These are phyloP conservation scores for Platysteira castanea DNA, from an alignment of 2,113 vertebrate species.

Conservation along the genomic window DNA sequence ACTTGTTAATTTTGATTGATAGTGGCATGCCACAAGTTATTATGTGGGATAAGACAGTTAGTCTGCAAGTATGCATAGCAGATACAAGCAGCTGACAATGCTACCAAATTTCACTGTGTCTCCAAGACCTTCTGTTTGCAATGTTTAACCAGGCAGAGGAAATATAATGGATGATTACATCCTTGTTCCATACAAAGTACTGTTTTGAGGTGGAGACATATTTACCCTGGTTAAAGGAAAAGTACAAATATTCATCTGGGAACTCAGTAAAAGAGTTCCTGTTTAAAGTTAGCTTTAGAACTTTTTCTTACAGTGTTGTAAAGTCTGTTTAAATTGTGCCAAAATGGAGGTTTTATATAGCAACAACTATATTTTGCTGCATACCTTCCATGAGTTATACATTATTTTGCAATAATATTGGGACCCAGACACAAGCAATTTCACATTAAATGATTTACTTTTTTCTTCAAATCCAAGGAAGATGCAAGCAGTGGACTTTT, in stretches of 20 bases:
- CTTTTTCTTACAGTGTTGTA: not conserved
- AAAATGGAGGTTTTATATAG: not conserved
- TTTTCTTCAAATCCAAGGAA: not conserved
- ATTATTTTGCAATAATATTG: not conserved
- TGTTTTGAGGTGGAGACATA: not conserved
- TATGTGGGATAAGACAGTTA: constrained; percentile 1
- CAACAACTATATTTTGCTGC: not conserved
- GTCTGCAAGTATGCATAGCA: not conserved
- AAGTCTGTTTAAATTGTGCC: not conserved
- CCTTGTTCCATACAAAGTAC: not conserved
- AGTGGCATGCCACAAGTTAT: constrained; percentile 34
- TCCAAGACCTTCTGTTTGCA: not conserved
- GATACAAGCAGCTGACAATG: not conserved
- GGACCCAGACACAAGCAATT: not conserved
- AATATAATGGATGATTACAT: not conserved
- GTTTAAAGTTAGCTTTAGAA: not conserved
- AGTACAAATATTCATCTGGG: not conserved
- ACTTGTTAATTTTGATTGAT: constrained; percentile 72
- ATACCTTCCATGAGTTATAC: not conserved
- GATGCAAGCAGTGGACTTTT: not conserved
- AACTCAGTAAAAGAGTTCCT: not conserved
- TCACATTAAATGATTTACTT: not conserved
- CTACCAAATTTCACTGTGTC: not conserved
- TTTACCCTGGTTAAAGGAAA: not conserved
- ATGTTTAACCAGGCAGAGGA: not conserved